Percentiles rank a stretch among this genome's conserved stretches.
These are phyloP conservation scores for Holothuria leucospilota DNA, from an alignment of 53 echinoderm and acorn worm species.

Conservation along the genomic window DNA sequence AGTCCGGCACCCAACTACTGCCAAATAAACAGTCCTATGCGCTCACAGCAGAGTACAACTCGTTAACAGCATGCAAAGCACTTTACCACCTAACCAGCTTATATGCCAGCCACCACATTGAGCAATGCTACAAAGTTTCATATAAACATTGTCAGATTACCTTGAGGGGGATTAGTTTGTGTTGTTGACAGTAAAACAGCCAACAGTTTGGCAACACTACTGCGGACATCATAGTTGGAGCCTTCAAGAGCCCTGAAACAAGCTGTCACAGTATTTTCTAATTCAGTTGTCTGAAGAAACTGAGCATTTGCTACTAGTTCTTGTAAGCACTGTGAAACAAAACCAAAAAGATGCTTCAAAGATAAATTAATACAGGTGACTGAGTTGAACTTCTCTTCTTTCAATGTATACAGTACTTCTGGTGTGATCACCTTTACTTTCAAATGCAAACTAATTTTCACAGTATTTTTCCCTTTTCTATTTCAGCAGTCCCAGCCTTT, in stretches of 20 bases:
- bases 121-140: too few species aligned
- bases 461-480: too few species aligned
- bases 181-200: slow-evolving; percentile 86
- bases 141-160: slow-evolving; percentile 19
- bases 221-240: slow-evolving; percentile 96
- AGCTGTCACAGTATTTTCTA: slow-evolving; percentile 86
- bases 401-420: too few species aligned
- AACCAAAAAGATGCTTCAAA: not conserved
- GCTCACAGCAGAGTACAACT: too few species aligned
- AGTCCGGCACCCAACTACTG: too few species aligned
- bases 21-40: too few species aligned
- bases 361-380: not conserved
- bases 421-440: too few species aligned
- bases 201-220: slow-evolving; percentile 89
- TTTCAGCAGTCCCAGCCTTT: too few species aligned
- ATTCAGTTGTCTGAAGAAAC: slow-evolving; percentile 87
- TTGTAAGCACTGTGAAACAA: slow-evolving; percentile 67
- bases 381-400: not conserved
- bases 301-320: slow-evolving; percentile 72
- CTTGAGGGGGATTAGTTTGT: slow-evolving; percentile 79
- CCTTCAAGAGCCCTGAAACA: slow-evolving; percentile 93
- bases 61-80: too few species aligned
- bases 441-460: too few species aligned
- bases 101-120: too few species aligned
- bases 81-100: too few species aligned